phyloP scores from a whole-genome alignment of 2,797 vertebrate genomes.

The Cryptoprocta ferox region DNA sequence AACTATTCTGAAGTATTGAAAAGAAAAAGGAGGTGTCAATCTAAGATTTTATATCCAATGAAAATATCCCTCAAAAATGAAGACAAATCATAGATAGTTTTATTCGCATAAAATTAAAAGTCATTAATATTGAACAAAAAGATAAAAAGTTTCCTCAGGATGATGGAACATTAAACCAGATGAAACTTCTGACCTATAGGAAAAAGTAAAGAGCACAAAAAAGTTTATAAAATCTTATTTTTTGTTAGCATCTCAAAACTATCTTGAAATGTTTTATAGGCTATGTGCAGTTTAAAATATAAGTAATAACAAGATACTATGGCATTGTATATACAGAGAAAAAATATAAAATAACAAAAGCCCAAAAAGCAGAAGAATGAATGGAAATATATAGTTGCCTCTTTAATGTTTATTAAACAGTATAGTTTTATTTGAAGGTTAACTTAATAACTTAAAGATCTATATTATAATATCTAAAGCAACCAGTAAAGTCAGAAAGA shows the following conservation, averaged over 20 bases:
- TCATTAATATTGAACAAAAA: not conserved
- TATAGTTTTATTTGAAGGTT: conserved; percentile 40
- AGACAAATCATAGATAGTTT: not conserved
- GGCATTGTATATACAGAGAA: not conserved
- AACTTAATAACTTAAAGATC: conserved; percentile 14
- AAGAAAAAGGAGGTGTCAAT: not conserved
- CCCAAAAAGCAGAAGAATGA: not conserved
- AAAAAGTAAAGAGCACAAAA: not conserved
- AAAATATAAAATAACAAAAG: not conserved
- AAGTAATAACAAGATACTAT: not conserved
- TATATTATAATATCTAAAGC: not conserved
- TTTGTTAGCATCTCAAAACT: not conserved
- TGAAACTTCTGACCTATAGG: not conserved
- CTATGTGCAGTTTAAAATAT: not conserved
- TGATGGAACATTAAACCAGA: not conserved
- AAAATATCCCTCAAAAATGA: not conserved
- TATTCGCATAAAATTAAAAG: conserved; percentile 15
- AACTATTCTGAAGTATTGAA: not conserved
- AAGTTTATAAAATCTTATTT: not conserved
- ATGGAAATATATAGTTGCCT: not conserved
- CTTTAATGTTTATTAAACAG: conserved; percentile 3
- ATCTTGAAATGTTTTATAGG: not conserved
- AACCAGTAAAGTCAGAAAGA: not conserved
- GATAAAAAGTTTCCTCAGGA: not conserved
- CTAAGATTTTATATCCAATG: not conserved